Evolutionary conservation across 23 tunicate species (phyloP), one percentile per base, ranked within the genome.

Genomic region (Ascidia mentula): DNA sequence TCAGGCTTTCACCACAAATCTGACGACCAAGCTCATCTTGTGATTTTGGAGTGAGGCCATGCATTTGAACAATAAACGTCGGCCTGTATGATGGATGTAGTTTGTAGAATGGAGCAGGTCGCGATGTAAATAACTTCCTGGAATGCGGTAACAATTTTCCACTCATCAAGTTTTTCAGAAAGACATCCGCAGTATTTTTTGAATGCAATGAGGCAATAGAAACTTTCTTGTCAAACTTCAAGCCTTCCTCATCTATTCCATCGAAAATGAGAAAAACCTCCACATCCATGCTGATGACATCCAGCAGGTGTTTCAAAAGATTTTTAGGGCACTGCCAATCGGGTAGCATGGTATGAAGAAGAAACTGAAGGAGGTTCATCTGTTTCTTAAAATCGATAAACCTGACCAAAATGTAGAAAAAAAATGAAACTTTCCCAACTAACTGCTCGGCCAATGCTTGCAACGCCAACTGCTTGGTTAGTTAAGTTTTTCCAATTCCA

Each of bases 21-120:
- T 53, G 65, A 53, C 65, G 65, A 3, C 65, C 65, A 9, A 53
- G 65, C 24, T 53, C 65, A 53, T 53, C 65, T 28, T 53, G 65
- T 53, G 65, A 53, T 53, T 9, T 53, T 6, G 65, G 65, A 53
- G 65, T 53, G 22, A 53, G 24, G 24, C 65, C 65, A 53, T 20
- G 65, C 24, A 53, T 9, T 9, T 53, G 65, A 9, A 53, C 65
- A 20, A 53, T 53, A 53, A 6, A 53, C 13, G 4, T 53, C 28
- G 65, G 65, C 24, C 65, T 26, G 13, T 53, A 9, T 53, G 65
- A 53, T 5, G 65, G 65, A 53, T 53, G 65, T 26, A 53, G 65
- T 28, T 53, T 53, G 65, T 53, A 53, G 2, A 53, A 28, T 53
- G 22, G 65, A 53, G 65, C 7, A 20, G 65, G 65, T 53, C 65